phyloP scores from a whole-genome alignment of 2,888 invertebrate species.

The Cremastobaeus sp. region DNA sequence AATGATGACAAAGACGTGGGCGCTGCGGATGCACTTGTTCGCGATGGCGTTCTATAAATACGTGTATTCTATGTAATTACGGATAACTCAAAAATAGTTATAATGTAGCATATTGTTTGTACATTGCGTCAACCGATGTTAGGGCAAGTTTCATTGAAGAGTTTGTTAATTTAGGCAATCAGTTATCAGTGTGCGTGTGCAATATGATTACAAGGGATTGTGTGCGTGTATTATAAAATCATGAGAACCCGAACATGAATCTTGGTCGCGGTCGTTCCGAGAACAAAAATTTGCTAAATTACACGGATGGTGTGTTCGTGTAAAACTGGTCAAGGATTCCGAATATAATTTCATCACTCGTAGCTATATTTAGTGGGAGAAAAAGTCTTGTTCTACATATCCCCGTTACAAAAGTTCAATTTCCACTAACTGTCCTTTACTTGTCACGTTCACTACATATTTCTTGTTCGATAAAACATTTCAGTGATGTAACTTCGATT shows the following conservation, averaged over 20 bases:
- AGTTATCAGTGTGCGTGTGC: slow-evolving; percentile 53
- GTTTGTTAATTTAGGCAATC: slow-evolving; percentile 45
- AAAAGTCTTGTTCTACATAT: too few species aligned
- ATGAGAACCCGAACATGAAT: slow-evolving; percentile 29
- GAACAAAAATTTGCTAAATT: too few species aligned
- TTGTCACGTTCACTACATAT: too few species aligned
- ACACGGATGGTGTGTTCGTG: too few species aligned
- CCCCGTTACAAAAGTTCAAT: too few species aligned
- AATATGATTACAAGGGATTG: slow-evolving; percentile 1
- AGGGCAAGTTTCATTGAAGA: slow-evolving; percentile 43
- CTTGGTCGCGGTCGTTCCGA: slow-evolving; percentile 28
- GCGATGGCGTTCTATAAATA: slow-evolving; percentile 53
- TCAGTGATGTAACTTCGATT: too few species aligned
- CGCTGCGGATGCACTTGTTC: slow-evolving; percentile 30
- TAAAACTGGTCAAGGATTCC: too few species aligned
- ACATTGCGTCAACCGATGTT: slow-evolving; percentile 55
- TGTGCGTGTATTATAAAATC: slow-evolving; percentile 30
- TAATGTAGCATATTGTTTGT: slow-evolving; percentile 58
- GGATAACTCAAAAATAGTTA: slow-evolving; percentile 37
- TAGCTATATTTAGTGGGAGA: too few species aligned
- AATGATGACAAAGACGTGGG: slow-evolving; percentile 20
- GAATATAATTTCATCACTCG: too few species aligned
- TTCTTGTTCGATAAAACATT: too few species aligned
- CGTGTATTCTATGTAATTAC: slow-evolving; percentile 57
- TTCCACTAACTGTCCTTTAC: too few species aligned